phyloP scores from a whole-genome alignment of 2,888 invertebrate species.

The Rhimphoctona megacephalus region DNA sequence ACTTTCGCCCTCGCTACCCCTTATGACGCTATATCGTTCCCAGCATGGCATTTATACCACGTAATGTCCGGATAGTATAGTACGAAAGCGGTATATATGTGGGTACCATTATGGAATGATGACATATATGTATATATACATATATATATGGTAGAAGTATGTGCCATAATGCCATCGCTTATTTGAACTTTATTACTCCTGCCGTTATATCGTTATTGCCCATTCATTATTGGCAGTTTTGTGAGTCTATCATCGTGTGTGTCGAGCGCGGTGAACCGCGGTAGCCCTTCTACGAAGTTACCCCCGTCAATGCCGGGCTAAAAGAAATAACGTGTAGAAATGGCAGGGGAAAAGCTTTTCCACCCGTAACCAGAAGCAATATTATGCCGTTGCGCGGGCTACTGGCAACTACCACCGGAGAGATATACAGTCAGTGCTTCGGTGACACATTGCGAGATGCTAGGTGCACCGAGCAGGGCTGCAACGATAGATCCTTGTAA shows the following conservation, averaged over 20 bases:
- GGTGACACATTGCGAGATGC: conserved; percentile 60
- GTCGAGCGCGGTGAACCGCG: conserved; percentile 59
- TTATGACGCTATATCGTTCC: conserved; percentile 38
- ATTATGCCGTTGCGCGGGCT: conserved; percentile 35
- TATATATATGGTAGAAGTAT: not conserved
- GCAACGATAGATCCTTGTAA: conserved; percentile 62
- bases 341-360: conserved; percentile 36
- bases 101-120: conserved; percentile 9
- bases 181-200: conserved; percentile 71
- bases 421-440: conserved; percentile 54
- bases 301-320: conserved; percentile 16
- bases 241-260: conserved; percentile 65
- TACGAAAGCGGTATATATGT: conserved; percentile 17
- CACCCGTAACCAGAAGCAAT: conserved; percentile 20
- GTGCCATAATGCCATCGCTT: conserved; percentile 62
- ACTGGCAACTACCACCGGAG: conserved; percentile 39
- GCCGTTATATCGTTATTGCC: conserved; percentile 67
- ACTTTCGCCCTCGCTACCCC: conserved; percentile 16
- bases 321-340: conserved; percentile 58
- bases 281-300: conserved; percentile 7
- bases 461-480: conserved; percentile 23
- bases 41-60: conserved; percentile 34
- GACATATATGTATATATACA: not conserved
- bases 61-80: conserved; percentile 29
- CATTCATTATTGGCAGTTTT: conserved; percentile 65